Percentiles rank a stretch among this genome's conserved stretches.
These are phyloP conservation scores for Euplexia lucipara DNA, from an alignment of 2,888 invertebrate genomes.

Conservation along the genomic window DNA sequence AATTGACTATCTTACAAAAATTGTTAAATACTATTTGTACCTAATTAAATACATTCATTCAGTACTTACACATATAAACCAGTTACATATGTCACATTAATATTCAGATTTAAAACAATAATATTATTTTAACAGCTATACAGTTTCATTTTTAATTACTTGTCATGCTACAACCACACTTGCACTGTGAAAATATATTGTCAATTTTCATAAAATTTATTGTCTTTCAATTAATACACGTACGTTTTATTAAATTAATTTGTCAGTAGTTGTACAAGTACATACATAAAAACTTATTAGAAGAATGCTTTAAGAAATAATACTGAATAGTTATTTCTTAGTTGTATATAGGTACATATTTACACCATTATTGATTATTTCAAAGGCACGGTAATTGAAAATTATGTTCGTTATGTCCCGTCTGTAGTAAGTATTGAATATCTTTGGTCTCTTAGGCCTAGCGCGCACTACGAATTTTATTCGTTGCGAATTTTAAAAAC, in stretches of 20 bases:
- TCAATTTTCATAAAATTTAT: neutral
- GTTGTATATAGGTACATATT: neutral
- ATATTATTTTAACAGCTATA: neutral
- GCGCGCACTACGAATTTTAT: too few relatives aligned
- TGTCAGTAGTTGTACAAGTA: neutral
- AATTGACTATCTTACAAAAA: conserved; percentile 36
- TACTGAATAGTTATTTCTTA: neutral
- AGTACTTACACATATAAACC: conserved; percentile 29
- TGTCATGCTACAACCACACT: neutral
- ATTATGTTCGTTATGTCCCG: too few relatives aligned
- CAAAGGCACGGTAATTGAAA: too few relatives aligned
- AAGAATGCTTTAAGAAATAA: neutral
- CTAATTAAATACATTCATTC: conserved; percentile 26
- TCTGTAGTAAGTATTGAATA: too few relatives aligned
- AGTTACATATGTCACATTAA: conserved; percentile 17
- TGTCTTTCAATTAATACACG: too few relatives aligned
- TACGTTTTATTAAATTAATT: neutral
- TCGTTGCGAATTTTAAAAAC: too few relatives aligned
- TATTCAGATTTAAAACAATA: neutral
- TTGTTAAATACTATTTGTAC: conserved; percentile 5
- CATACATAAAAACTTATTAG: neutral
- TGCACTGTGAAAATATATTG: neutral
- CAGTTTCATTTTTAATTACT: neutral
- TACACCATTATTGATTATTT: neutral
- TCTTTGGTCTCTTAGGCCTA: too few relatives aligned